Evolutionary conservation across 2,888 invertebrate genomes (phyloP).

Genomic region (Aricia artaxerxes): DNA sequence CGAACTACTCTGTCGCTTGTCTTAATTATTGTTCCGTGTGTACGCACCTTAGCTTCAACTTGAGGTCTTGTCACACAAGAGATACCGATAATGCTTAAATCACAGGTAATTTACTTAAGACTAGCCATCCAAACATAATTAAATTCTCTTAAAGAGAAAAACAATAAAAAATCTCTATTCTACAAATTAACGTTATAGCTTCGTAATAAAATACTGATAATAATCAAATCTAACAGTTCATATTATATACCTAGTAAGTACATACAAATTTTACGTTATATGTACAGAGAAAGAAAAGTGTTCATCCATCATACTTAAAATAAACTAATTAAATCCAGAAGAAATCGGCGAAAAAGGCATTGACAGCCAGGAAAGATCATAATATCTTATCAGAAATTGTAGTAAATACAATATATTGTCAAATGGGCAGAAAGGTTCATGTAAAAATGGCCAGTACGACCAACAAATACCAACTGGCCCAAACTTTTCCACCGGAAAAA

Average conservation of each 20-base stretch:
- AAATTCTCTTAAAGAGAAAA: constrained; percentile 45
- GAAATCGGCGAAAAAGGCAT: not conserved
- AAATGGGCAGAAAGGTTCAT: not conserved
- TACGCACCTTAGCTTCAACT: constrained; percentile 36
- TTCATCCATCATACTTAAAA: not conserved
- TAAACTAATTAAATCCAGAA: not conserved
- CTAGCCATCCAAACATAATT: constrained; percentile 56
- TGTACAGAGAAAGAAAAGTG: not conserved
- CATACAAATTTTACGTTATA: not conserved
- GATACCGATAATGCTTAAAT: constrained; percentile 65
- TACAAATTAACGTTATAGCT: constrained; percentile 23
- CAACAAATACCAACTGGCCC: not conserved
- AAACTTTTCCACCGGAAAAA: not conserved
- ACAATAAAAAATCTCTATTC: constrained; percentile 32
- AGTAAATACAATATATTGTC: not conserved
- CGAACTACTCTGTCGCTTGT: not conserved
- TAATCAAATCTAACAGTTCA: constrained; percentile 22
- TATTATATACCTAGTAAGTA: not conserved
- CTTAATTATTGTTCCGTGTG: not conserved
- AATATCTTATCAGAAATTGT: not conserved
- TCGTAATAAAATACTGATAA: constrained; percentile 15
- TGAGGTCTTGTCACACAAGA: constrained; percentile 73
- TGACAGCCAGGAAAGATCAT: not conserved
- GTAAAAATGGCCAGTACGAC: not conserved
- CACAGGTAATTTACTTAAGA: constrained; percentile 73